A percentile compares a stretch with the other conserved stretches of the same genome.
Conservation (phyloP, 2,888 invertebrate genomes). For the Endotricha flammealis region DNA sequence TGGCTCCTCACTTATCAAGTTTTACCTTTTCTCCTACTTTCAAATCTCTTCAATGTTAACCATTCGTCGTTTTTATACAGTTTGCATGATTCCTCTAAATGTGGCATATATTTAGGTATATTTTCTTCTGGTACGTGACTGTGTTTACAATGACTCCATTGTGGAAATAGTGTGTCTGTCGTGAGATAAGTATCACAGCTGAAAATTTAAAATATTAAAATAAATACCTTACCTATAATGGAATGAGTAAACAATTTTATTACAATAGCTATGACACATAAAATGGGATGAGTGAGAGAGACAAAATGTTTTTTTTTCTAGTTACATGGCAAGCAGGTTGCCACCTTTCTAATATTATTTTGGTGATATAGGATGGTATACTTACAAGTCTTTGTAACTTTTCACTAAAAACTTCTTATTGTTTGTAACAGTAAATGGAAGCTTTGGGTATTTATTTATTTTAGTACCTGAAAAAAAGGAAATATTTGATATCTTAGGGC, state of each 20-base stretch:
- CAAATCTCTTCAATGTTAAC: constrained; percentile 32
- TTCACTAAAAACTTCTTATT: constrained; percentile 32
- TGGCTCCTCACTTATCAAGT: too few species aligned
- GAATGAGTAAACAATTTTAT: too few species aligned
- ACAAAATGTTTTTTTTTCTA: too few species aligned
- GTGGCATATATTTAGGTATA: constrained; percentile 69
- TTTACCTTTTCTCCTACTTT: constrained; percentile 25
- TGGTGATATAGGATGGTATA: constrained; percentile 14
- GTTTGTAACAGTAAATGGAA: constrained; percentile 24
- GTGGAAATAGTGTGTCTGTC: constrained; percentile 49
- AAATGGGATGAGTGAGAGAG: too few species aligned
- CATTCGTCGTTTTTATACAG: constrained; percentile 34
- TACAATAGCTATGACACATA: too few species aligned
- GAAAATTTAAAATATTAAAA: constrained; percentile 26
- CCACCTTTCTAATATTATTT: constrained; percentile 1
- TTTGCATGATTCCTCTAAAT: constrained; percentile 73
- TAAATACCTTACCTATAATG: constrained; percentile 8
- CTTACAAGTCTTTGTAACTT: constrained; percentile 49
- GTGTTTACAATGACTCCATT: constrained; percentile 46
- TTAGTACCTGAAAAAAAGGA: too few species aligned
- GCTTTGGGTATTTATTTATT: too few species aligned
- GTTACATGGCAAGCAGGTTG: too few species aligned
- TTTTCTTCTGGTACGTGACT: constrained; percentile 50
- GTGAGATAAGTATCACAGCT: constrained; percentile 42
- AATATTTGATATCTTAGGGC: too few species aligned